phyloP scores from a whole-genome alignment of 2,888 invertebrate species.

The Pseudanteris insignis region DNA sequence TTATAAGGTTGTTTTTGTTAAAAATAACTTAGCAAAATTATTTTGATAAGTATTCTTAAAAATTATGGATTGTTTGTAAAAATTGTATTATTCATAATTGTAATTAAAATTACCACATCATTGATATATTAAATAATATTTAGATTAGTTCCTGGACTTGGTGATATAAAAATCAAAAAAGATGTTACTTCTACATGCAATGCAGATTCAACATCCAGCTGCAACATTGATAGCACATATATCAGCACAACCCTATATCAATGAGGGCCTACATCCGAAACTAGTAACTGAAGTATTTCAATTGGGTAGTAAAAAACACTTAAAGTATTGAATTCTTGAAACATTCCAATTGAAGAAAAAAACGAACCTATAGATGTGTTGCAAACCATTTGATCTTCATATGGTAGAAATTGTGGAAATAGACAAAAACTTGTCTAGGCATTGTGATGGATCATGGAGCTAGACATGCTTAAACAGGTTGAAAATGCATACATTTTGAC shows the following conservation, averaged over 20 bases:
- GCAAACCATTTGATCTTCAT: constrained; percentile 85
- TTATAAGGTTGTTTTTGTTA: no score
- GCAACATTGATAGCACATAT: constrained; percentile 97
- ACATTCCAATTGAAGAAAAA: constrained; percentile 77
- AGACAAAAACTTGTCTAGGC: constrained; percentile 82
- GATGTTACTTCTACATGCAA: constrained; percentile 98
- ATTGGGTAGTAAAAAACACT: constrained; percentile 84
- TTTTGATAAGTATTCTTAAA: no score
- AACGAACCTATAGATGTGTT: constrained; percentile 81
- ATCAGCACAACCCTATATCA: constrained; percentile 92
- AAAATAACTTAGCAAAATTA: no score
- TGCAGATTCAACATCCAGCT: constrained; percentile 99
- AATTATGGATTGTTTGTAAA: no score
- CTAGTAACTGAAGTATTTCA: constrained; percentile 97
- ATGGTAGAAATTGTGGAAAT: constrained; percentile 99
- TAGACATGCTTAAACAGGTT: constrained; percentile 93
- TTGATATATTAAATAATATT: no score
- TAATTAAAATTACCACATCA: no score
- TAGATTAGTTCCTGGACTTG: constrained; percentile 99
- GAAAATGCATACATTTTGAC: constrained; percentile 95
- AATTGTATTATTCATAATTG: no score
- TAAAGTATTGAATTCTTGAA: constrained; percentile 86
- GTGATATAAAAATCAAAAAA: constrained; percentile 99
- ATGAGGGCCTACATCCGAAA: constrained; percentile 90
- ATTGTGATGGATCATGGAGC: constrained; percentile 97